Conservation (phyloP, 2,888 invertebrate genomes). For the Schizotus pectinicornis region DNA sequence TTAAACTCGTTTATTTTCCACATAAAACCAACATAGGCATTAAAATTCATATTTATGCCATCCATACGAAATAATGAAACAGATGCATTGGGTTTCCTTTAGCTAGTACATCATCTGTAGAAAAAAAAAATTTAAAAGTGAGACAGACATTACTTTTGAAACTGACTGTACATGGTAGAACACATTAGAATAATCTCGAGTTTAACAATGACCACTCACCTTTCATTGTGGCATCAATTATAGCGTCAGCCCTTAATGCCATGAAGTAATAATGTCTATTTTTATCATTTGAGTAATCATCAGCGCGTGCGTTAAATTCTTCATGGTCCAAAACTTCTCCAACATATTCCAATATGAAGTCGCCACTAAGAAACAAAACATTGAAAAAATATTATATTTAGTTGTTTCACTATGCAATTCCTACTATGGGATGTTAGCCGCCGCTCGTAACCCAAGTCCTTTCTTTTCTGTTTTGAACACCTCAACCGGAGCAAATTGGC, state of each 20-base stretch:
- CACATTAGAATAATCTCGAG: not conserved
- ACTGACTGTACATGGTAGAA: not conserved
- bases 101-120: no score
- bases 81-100: no score
- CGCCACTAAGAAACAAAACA: slow-evolving; percentile 68
- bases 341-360: slow-evolving; percentile 97
- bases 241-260: slow-evolving; percentile 90
- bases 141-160: no score
- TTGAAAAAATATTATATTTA: not conserved
- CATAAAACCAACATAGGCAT: no score
- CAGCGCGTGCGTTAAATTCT: slow-evolving; percentile 87
- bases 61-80: no score
- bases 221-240: slow-evolving; percentile 95
- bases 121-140: no score
- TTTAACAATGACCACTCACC: slow-evolving; percentile 54
- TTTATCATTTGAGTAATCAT: slow-evolving; percentile 87
- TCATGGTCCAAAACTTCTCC: slow-evolving; percentile 94
- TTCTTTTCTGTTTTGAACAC: slow-evolving; percentile 93
- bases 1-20: no score
- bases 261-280: slow-evolving; percentile 97
- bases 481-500: slow-evolving; percentile 82
- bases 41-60: no score
- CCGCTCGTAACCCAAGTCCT: slow-evolving; percentile 90
- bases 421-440: slow-evolving; percentile 75
- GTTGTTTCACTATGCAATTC: slow-evolving; percentile 45